phyloP scores from a whole-genome alignment of 2,888 invertebrate species.

The Callinectes sapidus region DNA sequence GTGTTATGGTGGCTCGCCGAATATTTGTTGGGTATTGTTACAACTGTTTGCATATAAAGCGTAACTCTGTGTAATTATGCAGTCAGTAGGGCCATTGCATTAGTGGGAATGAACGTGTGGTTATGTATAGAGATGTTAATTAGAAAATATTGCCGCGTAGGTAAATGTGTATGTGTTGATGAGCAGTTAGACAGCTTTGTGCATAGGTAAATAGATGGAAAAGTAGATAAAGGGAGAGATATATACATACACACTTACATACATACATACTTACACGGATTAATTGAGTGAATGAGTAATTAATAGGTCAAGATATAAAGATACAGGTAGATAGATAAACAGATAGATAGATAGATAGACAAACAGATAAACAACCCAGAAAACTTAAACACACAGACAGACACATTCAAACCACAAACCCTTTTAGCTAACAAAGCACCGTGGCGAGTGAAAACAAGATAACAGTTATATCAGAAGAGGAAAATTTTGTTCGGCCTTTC shows the following conservation, averaged over 20 bases:
- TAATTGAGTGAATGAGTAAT: background rate
- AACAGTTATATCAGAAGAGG: too few relatives aligned
- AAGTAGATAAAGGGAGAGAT: background rate
- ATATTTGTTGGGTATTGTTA: background rate
- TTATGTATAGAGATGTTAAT: constrained; percentile 11
- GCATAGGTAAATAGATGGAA: background rate
- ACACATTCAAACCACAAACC: too few relatives aligned
- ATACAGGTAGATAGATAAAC: background rate
- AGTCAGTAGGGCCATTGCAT: background rate
- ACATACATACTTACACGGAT: background rate
- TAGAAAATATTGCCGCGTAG: background rate
- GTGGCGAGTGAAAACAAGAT: too few relatives aligned
- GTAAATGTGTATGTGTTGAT: background rate
- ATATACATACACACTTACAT: background rate
- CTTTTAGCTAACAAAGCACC: too few relatives aligned
- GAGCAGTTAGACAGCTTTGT: background rate
- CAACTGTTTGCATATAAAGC: background rate
- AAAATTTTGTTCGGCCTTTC: too few relatives aligned
- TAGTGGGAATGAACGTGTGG: background rate
- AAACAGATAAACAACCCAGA: background rate
- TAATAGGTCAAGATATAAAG: background rate
- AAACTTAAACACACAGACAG: too few relatives aligned
- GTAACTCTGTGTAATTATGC: background rate
- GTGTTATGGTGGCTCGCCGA: background rate
- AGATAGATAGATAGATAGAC: background rate